A percentile compares a stretch with the other conserved stretches of the same genome.
These are phyloP conservation scores for Corythoichthys intestinalis DNA, from an alignment of 2,113 vertebrate genomes.

Conservation along the genomic window DNA sequence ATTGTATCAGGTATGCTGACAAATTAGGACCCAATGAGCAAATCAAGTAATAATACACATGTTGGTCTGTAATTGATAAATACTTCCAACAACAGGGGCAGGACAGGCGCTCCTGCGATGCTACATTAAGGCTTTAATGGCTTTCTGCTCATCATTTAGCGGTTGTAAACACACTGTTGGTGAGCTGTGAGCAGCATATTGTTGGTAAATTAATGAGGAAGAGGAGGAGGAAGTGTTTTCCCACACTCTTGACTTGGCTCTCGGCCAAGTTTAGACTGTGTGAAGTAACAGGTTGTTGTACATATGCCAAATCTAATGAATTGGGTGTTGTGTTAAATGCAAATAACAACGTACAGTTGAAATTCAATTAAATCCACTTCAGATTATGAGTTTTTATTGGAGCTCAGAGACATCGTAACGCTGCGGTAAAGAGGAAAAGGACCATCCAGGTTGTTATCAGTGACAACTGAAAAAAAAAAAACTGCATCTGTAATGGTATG, in stretches of 20 bases:
- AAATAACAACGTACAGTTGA: too few species aligned
- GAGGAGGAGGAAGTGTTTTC: not conserved
- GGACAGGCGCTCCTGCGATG: slow-evolving; percentile 20
- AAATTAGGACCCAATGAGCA: not conserved
- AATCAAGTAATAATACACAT: not conserved
- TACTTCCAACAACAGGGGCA: slow-evolving; percentile 34
- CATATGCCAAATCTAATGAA: not conserved
- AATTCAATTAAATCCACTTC: too few species aligned
- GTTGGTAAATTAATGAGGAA: slow-evolving; percentile 76
- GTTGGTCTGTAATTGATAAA: not conserved
- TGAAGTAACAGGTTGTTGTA: slow-evolving; percentile 65
- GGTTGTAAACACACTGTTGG: slow-evolving; percentile 64
- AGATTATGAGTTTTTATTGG: too few species aligned
- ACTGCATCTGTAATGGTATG: too few species aligned
- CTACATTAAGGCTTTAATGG: slow-evolving; percentile 68
- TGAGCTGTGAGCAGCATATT: slow-evolving; percentile 69
- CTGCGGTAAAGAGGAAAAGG: too few species aligned
- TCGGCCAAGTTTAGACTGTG: slow-evolving; percentile 66
- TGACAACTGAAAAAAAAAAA: too few species aligned
- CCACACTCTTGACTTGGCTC: slow-evolving; percentile 67
- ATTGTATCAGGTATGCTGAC: slow-evolving; percentile 52
- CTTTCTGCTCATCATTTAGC: slow-evolving; percentile 65
- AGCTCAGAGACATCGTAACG: too few species aligned
- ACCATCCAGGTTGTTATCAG: too few species aligned
- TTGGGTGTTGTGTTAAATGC: too few species aligned